Base-by-base conservation (phyloP, 2,888 invertebrate species). In the Myopa testacea region DNA sequence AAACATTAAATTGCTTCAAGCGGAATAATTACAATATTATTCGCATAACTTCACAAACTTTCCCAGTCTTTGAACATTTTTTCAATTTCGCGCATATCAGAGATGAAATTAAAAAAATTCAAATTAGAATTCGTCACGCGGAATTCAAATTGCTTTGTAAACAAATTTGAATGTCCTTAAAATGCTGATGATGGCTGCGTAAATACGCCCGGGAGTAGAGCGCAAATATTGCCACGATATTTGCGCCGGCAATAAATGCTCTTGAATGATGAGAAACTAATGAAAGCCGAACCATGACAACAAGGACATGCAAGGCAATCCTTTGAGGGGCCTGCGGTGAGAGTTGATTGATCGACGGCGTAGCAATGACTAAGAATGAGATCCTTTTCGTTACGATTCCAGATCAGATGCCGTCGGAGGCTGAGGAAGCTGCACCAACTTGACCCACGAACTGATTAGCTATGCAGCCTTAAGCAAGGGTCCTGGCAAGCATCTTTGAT, bases 61-160 rank as follows among this genome's bases (percentile, higher is more conserved):
- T 45, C 45, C 10, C 45, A 45, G 2, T 45, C 10, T 10, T 10
- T 45, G 4, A 45, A 45, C 45, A 10, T 45, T 45, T 10, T 45
- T 45, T 45, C 45, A 10, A 45, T 45, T 45, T 45, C 45, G 45
- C 10, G 45, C 7, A 45, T 45, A 45, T 45, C 45, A 45, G 10
- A 45, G 45, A 45, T 10, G 45, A 45, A 45, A 45, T 8, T 45
- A 45, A 45, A 45, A 6, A 45, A 45, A 14, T 55, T 55, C 5
- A 65, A 67, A 58, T 72, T 67, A 40, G 72, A 52, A 73, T 77
- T 77, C 77, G 77, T 68, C 50, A 68, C 73, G 67, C 65, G 63
- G 52, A n/a, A 77, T 62, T 63, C 45, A 52, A 55, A 55, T 52
- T 38, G 67, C 77, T 67, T 67, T 73, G 67, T 67, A 77, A 34